phyloP scores from a whole-genome alignment of 2,113 vertebrate genomes.

The Deroptyus accipitrinus region DNA sequence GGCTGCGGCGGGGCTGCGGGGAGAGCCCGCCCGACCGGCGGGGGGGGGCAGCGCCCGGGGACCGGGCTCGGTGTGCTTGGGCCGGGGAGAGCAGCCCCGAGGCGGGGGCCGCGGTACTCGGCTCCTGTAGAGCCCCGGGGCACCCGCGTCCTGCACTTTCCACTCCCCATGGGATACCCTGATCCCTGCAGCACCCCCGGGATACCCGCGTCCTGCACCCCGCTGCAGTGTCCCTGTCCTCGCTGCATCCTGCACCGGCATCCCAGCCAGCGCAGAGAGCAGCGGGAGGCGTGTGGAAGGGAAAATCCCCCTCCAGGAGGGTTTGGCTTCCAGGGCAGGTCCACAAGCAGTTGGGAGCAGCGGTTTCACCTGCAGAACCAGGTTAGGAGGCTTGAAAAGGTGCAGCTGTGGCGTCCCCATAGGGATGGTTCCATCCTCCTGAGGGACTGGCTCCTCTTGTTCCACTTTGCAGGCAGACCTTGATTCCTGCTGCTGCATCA shows the following conservation, averaged over 20 bases:
- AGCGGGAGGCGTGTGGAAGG: background rate
- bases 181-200: background rate
- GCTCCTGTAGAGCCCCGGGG: background rate
- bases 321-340: background rate
- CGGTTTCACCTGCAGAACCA: background rate
- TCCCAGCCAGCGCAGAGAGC: background rate
- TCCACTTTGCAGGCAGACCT: background rate
- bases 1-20: background rate
- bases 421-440: background rate
- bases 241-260: background rate
- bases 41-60: no score
- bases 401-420: rapidly evolving
- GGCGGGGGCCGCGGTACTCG: no score
- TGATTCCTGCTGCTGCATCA: background rate
- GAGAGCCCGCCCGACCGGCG: background rate
- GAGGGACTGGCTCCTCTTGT: background rate
- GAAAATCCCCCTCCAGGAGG: background rate
- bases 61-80: background rate
- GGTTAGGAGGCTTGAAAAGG: background rate
- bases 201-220: rapidly evolving
- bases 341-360: rapidly evolving
- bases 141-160: background rate
- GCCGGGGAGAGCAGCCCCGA: background rate
- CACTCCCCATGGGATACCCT: background rate
- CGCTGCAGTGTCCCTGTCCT: background rate